Conservation (phyloP, 2,888 invertebrate genomes). For the Aproaerema taeniolella region DNA sequence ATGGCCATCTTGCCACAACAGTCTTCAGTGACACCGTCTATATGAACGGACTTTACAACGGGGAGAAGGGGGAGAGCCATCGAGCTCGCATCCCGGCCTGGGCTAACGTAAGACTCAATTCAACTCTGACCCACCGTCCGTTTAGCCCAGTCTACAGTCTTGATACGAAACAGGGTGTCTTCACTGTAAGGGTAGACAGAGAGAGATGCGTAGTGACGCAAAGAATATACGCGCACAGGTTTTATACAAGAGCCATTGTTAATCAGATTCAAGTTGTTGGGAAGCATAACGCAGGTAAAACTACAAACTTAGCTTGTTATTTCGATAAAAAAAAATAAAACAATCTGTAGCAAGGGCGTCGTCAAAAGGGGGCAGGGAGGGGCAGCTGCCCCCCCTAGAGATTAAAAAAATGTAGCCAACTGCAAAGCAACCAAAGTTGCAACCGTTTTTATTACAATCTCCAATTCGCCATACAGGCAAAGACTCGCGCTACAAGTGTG, state of each 20-base stretch:
- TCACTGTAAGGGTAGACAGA: conserved; percentile 64
- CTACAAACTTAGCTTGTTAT: background rate
- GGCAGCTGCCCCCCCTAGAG: no score
- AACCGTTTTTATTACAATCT: no score
- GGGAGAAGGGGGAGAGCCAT: conserved; percentile 71
- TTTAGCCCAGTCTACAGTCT: conserved; percentile 61
- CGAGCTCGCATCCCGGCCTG: conserved; percentile 79
- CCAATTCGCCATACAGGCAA: no score
- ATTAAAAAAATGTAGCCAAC: no score
- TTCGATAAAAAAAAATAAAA: no score
- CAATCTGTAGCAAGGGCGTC: no score
- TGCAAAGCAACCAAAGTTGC: no score
- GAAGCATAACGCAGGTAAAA: conserved; percentile 53
- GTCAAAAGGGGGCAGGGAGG: no score
- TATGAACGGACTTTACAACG: conserved; percentile 79
- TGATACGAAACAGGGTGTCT: conserved; percentile 63
- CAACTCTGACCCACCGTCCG: conserved; percentile 52
- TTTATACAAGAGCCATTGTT: conserved; percentile 65
- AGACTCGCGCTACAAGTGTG: no score
- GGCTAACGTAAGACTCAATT: conserved; percentile 72
- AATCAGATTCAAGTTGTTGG: conserved; percentile 68
- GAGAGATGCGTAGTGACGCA: conserved; percentile 67
- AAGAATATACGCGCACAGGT: conserved; percentile 65
- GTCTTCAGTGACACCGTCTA: conserved; percentile 77
- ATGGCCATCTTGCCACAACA: conserved; percentile 78